Evolutionary conservation across 2,113 vertebrate genomes (phyloP), one percentile per base, ranked within the genome.

Genomic region (Anseranas semipalmata): DNA sequence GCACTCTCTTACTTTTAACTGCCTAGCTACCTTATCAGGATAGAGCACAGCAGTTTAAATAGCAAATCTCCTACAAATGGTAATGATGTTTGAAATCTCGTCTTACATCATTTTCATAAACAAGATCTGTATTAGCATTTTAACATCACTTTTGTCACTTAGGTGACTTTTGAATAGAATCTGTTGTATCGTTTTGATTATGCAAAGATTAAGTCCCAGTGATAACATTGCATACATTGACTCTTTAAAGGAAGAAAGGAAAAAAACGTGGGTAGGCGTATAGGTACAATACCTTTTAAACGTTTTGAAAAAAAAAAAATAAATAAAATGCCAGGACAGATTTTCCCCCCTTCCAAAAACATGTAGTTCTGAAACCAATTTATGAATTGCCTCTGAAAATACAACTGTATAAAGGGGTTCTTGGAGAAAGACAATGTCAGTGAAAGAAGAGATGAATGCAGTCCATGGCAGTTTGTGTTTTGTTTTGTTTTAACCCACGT

Each of bases 401-500:
- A 46, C 43, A 74, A 78, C 92, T 63, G 79, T 32, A 59, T 87
- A 37, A 73, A 84, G 18, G 50, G 92, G 67, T 45, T 46, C 39
- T 87, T 67, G 33, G 21, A 71, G 87, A 91, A 96, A 93, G n/a
- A 55, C 19, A 14, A 19, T 16, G 4, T 33, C 59, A 43, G 32
- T 67, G 45, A 88, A 86, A 35, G 46, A 95, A 94, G 53, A 18
- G 58, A 90, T 35, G 48, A 95, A 90, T 68, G 41, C 74, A 92
- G 37, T 55, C 45, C 53, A 33, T 21, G 12, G 27, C 85, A 89
- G 85, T 74, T 53, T 68, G 39, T 4, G 12, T 4, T 91, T 15
- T 72, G 32, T 18, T 65, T 28, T 48, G 74, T 72, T 68, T 56
- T 58, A 79, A 89, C 5, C 9, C 43, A 48, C 80, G 22, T 4